Conservation (phyloP, 2,113 vertebrate species). For the Pangasianodon hypophthalmus region DNA sequence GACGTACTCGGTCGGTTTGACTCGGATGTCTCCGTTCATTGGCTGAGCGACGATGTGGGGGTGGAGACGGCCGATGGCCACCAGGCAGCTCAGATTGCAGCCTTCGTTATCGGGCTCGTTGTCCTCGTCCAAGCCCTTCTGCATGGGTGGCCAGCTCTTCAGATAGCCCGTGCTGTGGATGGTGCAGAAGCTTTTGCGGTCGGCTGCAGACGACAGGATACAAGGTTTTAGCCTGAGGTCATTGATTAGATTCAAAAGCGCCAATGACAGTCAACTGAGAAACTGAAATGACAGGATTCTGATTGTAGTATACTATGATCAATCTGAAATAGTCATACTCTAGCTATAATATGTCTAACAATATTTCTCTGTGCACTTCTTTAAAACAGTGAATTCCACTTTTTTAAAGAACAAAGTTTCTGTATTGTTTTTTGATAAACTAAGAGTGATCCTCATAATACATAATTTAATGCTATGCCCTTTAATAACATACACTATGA, state of each 20-base stretch:
- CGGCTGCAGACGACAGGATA: conserved; percentile 72
- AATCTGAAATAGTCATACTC: background rate
- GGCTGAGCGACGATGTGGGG: conserved; percentile 91
- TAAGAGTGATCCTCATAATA: background rate
- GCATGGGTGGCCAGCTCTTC: conserved; percentile 98
- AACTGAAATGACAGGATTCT: background rate
- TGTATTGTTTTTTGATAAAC: background rate
- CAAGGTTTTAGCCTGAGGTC: background rate
- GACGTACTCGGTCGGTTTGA: conserved; percentile 95
- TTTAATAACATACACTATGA: background rate
- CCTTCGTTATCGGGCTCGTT: conserved; percentile 95
- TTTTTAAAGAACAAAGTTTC: background rate
- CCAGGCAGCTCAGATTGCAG: conserved; percentile 96
- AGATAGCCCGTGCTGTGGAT: conserved; percentile 98
- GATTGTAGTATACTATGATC: background rate
- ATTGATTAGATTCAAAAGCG: background rate
- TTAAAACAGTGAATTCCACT: background rate
- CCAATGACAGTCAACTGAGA: too few relatives aligned
- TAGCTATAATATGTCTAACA: background rate
- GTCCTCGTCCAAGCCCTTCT: conserved; percentile 97
- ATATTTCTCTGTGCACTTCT: background rate
- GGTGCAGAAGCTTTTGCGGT: conserved; percentile 98
- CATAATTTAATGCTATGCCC: background rate
- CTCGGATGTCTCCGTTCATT: conserved; percentile 87
- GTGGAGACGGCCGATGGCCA: conserved; percentile 94